Evolutionary conservation across 2,797 vertebrate genomes (phyloP), one percentile per base, ranked within the genome.

Genomic region (Steatocranus sp.): DNA sequence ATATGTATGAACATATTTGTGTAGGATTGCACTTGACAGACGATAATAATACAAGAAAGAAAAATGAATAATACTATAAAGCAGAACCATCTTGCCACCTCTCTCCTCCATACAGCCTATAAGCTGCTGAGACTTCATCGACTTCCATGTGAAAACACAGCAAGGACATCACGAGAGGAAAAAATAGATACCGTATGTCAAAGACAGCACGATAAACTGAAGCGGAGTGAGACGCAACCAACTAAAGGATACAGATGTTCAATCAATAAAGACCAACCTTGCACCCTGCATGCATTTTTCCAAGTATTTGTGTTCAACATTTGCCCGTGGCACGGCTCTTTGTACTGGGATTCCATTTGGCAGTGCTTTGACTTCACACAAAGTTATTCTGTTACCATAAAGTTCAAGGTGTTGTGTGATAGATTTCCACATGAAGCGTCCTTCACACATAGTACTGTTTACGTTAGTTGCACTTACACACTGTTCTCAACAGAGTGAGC

Each of bases 21-120:
- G 34, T 70, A 58, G 53, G 76, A 90, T 88, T 83, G 10, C 25
- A 51, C 78, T 75, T 81, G 79, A 83, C 75, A 79, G 34, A 75
- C 11, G 32, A 87, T 80, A 84, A 23, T 61, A 48, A 56, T 9
- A 36, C 17, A 30, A 30, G 54, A 23, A 66, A 30, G 54, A 46
- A 61, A 30, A 56, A 30, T 32, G 25, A 73, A 12, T n/a, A 30
- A 32, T 30, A 0, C 17, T 12, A n/a, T 30, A 12, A 30, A 18
- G 3, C 30, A 61, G 15, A 23, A 46, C 15, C 77, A 80, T 85
- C n/a, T 79, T 78, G 30, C 11, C 11, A 27, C 66, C 25, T 85
- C 84, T 89, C 77, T 82, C 56, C 76, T 41, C 82, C 61, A 61
- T 2, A 53, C 86, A 91, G 88, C 87, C 85, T 90, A 75, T 70